Evolutionary conservation across 2,888 invertebrate genomes (phyloP).

Genomic region (Meteorus colon): DNA sequence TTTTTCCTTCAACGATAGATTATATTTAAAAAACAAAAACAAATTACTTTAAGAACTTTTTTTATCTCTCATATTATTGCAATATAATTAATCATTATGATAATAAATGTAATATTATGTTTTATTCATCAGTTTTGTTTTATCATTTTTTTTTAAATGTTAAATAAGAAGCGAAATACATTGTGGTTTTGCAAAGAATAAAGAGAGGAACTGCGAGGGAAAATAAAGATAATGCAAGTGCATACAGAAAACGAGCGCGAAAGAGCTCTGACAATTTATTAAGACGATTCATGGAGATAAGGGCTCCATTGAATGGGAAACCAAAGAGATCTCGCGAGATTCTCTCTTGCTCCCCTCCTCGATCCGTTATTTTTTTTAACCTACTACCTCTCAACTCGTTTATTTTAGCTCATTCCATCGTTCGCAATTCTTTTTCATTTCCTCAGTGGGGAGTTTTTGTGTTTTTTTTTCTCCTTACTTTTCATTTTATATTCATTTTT

Average conservation of each 20-base stretch:
- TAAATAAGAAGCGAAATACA: no score
- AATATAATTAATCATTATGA: no score
- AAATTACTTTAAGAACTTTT: no score
- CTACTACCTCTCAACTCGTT: constrained; percentile 38
- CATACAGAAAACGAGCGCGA: not conserved
- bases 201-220: constrained; percentile 48
- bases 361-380: constrained; percentile 31
- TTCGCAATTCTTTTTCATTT: not conserved
- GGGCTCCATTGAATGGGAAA: constrained; percentile 47
- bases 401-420: constrained; percentile 9
- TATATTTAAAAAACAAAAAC: no score
- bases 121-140: no score
- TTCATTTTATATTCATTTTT: not conserved
- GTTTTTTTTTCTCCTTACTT: not conserved
- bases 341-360: constrained; percentile 32
- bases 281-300: constrained; percentile 55
- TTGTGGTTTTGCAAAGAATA: no score
- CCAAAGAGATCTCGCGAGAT: constrained; percentile 49
- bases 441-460: not conserved
- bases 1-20: no score
- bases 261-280: constrained; percentile 24
- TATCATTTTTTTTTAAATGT: no score
- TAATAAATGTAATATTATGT: no score
- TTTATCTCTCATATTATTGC: no score
- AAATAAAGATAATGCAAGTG: constrained; percentile 55